These are phyloP conservation scores for Tor tambroides DNA, from an alignment of 2,113 vertebrate genomes.

Conservation along the genomic window DNA sequence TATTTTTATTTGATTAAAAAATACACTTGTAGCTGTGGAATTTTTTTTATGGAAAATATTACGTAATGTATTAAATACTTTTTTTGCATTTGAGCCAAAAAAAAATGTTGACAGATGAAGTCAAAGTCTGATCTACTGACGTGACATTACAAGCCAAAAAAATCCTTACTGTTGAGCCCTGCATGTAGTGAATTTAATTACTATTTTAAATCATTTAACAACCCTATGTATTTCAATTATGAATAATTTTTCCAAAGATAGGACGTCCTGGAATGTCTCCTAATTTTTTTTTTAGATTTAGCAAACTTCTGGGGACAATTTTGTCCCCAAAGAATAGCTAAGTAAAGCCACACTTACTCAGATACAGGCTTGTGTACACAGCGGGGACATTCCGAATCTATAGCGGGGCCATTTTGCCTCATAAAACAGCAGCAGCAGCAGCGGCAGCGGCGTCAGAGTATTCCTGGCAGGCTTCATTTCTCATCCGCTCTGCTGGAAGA, in stretches of 20 bases:
- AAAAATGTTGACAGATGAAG: neutral
- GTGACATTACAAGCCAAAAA: neutral
- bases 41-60: neutral
- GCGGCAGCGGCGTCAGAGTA: neutral
- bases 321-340: neutral
- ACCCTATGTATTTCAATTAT: neutral
- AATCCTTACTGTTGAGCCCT: neutral
- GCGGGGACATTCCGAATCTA: conserved; percentile 1
- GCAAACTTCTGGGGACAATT: neutral
- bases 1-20: neutral
- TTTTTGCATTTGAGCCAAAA: no score
- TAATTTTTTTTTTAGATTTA: neutral
- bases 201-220: neutral
- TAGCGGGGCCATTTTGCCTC: conserved; percentile 6
- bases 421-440: conserved; percentile 39
- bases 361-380: neutral
- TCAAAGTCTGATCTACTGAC: neutral
- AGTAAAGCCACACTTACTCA: neutral
- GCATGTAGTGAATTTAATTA: neutral
- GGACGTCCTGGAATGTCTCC: neutral
- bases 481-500: conserved; percentile 19
- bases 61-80: no score
- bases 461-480: conserved; percentile 44
- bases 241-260: neutral
- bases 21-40: no score